Evolutionary conservation across 2,888 invertebrate genomes (phyloP), one percentile per base, ranked within the genome.

Genomic region (Stenodera caucasica): DNA sequence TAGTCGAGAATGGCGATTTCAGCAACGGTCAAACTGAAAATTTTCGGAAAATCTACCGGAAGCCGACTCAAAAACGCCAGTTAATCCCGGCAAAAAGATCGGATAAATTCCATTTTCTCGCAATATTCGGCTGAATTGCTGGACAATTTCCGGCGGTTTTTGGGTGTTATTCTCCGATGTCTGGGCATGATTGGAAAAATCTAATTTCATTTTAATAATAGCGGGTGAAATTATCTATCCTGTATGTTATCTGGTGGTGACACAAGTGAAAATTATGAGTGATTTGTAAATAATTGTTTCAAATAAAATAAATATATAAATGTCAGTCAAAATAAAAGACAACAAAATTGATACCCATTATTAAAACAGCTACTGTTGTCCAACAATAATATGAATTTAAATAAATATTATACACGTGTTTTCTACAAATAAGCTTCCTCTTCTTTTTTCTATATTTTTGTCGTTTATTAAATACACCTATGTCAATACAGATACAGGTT

Each of bases 281-380:
- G 80, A 80, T 79, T 78, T 79, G 80, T 79, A 76, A 80, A 80
- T 78, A 80, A 79, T 80, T 78, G 75, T 76, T 75, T 74, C 73
- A 76, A 75, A 77, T 75, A 75, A 74, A 78, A 77, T 76, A 78
- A 78, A 79, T 77, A 79, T 45, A 23, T 45, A 45, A 71, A 66
- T 66, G 69, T 68, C 69, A 67, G 63, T 6, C 45, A 23, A 12
- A 35, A 5, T 5, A 3, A 5, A 6, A 56, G 60, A 2, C 9
- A 32, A 53, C 8, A 35, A 35, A 1, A 2, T 35, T 8, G 40
- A 21, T 52, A 49, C 12, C 52, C 49, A 67, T 66, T 70, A 71
- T 69, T 70, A 69, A 67, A 64, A 58, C 57, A 55, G 66, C 66
- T 69, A 62, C 67, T 57, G 66, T 63, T 45, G 21, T 45, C 23